Percentiles rank a stretch among this genome's conserved stretches.
These are phyloP conservation scores for Calosoma granatense DNA, from an alignment of 1,140 invertebrate species.

Conservation along the genomic window DNA sequence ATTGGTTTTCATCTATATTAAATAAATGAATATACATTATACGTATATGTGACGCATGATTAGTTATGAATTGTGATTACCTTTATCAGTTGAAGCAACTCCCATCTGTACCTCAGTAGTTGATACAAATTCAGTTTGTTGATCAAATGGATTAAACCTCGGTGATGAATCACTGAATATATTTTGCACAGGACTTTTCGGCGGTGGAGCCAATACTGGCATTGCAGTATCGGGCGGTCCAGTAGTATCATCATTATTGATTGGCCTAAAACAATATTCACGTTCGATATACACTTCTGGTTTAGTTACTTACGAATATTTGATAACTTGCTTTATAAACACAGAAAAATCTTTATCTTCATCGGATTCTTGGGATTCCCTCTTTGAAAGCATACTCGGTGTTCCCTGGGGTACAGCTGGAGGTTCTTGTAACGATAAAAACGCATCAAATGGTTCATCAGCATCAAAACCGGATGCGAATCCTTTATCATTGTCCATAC, in stretches of 20 bases:
- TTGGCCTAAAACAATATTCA: slow-evolving; percentile 42
- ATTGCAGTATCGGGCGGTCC: slow-evolving; percentile 36
- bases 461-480: slow-evolving; percentile 46
- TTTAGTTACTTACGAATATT: slow-evolving; percentile 6
- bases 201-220: slow-evolving; percentile 66
- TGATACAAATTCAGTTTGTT: slow-evolving; percentile 42
- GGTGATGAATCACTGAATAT: slow-evolving; percentile 42
- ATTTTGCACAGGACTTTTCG: slow-evolving; percentile 41
- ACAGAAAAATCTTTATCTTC: slow-evolving; percentile 67
- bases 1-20: slow-evolving; percentile 4
- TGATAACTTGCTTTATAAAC: slow-evolving; percentile 55
- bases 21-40: slow-evolving; percentile 13
- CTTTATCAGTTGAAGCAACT: slow-evolving; percentile 24
- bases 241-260: slow-evolving; percentile 29
- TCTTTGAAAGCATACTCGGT: slow-evolving; percentile 43
- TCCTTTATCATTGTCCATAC: slow-evolving; percentile 34
- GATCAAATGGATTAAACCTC: slow-evolving; percentile 67
- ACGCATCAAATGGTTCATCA: slow-evolving; percentile 69
- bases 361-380: slow-evolving; percentile 63
- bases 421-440: slow-evolving; percentile 68
- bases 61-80: too few relatives aligned
- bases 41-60: too few relatives aligned
- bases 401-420: slow-evolving; percentile 47
- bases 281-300: slow-evolving; percentile 12
- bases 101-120: slow-evolving; percentile 29